phyloP scores from a whole-genome alignment of 2,113 vertebrate species.

The Scomber japonicus region DNA sequence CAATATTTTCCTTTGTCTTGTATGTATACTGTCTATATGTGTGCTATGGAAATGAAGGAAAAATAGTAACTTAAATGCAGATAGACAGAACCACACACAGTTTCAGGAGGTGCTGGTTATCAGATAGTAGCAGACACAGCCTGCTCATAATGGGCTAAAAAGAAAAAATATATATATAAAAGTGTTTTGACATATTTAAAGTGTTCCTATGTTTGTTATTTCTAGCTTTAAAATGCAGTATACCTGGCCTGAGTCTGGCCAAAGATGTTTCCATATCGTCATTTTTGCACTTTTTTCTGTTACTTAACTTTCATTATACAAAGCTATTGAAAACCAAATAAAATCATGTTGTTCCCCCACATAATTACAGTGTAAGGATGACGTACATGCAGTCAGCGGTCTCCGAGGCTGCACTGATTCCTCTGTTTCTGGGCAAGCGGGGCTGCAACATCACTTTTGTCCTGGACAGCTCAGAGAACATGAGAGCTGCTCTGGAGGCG shows the following conservation, averaged over 20 bases:
- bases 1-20: too few relatives aligned
- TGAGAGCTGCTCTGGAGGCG: constrained; percentile 62
- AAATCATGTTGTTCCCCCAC: neutral
- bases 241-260: too few relatives aligned
- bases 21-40: too few relatives aligned
- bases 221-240: too few relatives aligned
- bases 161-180: neutral
- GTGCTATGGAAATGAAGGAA: too few relatives aligned
- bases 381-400: constrained; percentile 2
- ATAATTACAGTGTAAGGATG: neutral
- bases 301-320: too few relatives aligned
- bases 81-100: constrained; percentile 58
- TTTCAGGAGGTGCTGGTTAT: constrained; percentile 51
- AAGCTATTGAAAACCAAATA: neutral
- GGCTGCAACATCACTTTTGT: constrained; percentile 73
- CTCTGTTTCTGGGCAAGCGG: constrained; percentile 64
- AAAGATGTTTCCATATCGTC: too few relatives aligned
- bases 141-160: constrained; percentile 50
- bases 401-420: constrained; percentile 39
- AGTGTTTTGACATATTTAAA: too few relatives aligned
- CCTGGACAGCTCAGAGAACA: constrained; percentile 76
- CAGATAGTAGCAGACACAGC: constrained; percentile 63
- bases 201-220: too few relatives aligned
- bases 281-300: neutral
- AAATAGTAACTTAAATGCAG: neutral